phyloP scores from a whole-genome alignment of 1,140 invertebrate genomes.

The Helicoverpa zea region DNA sequence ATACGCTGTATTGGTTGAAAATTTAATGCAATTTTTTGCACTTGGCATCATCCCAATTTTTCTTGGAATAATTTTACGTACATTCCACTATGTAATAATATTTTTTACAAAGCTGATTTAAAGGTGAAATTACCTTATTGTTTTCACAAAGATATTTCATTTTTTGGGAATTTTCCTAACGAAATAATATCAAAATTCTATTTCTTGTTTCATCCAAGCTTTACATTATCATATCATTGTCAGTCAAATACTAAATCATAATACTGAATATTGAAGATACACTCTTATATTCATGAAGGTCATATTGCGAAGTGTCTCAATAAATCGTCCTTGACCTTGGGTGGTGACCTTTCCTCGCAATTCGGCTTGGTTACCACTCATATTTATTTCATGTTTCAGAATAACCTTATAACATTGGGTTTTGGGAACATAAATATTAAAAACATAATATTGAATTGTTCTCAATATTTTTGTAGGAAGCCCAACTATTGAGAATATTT shows the following conservation, averaged over 20 bases:
- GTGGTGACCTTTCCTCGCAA: neutral
- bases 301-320: constrained; percentile 31
- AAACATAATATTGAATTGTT: constrained; percentile 20
- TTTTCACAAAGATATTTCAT: neutral
- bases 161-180: too few species aligned
- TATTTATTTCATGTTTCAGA: constrained; percentile 25
- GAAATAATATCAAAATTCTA: too few species aligned
- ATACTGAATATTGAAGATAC: constrained; percentile 35
- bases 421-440: constrained; percentile 47
- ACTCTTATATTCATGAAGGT: constrained; percentile 39
- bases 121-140: neutral
- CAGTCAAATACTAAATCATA: constrained; percentile 37
- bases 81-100: too few species aligned
- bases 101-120: too few species aligned
- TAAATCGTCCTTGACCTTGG: constrained; percentile 38
- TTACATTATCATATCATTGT: neutral
- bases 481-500: constrained; percentile 11
- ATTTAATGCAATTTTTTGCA: neutral
- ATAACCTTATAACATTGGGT: constrained; percentile 26
- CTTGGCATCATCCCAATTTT: neutral
- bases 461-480: constrained; percentile 15
- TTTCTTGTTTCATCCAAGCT: neutral
- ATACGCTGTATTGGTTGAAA: neutral
- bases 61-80: too few species aligned
- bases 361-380: constrained; percentile 25